Evolutionary conservation across 2,888 invertebrate genomes (phyloP).

Genomic region (Odontocolon sp.): DNA sequence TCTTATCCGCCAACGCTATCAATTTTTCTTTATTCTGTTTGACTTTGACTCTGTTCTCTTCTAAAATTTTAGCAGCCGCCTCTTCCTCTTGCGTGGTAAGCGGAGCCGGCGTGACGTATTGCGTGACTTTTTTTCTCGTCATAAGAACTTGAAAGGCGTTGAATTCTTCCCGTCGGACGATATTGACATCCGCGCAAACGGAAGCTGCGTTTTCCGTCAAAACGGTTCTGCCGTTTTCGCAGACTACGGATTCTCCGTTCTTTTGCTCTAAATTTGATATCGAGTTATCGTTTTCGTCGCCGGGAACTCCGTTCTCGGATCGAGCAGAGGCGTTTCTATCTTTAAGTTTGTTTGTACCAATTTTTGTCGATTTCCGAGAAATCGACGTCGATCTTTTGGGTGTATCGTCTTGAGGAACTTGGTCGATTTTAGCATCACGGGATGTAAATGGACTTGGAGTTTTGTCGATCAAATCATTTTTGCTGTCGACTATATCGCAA

Average conservation of each 20-base stretch:
- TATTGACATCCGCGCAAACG: neutral
- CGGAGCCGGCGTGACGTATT: slow-evolving; percentile 17
- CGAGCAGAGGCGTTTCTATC: neutral
- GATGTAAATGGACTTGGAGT: slow-evolving; percentile 67
- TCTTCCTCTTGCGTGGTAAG: slow-evolving; percentile 43
- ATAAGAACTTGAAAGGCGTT: slow-evolving; percentile 73
- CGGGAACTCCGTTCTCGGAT: neutral
- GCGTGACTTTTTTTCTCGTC: slow-evolving; percentile 66
- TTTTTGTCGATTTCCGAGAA: slow-evolving; percentile 25
- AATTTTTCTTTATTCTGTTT: slow-evolving; percentile 66
- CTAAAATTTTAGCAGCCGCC: slow-evolving; percentile 24
- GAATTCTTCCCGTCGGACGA: slow-evolving; percentile 64
- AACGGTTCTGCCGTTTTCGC: neutral
- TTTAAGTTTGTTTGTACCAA: neutral
- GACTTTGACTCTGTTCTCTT: slow-evolving; percentile 59
- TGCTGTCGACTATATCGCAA: slow-evolving; percentile 69
- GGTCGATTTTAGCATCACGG: neutral
- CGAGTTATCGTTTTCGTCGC: slow-evolving; percentile 37
- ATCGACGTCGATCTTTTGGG: slow-evolving; percentile 51
- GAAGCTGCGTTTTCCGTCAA: neutral
- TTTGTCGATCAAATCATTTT: slow-evolving; percentile 69
- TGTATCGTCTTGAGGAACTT: slow-evolving; percentile 49
- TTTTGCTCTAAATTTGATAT: neutral
- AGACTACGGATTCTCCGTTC: neutral
- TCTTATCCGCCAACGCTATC: slow-evolving; percentile 84